Base-by-base conservation (phyloP, 2,113 vertebrate species). In the Numenius arquata region DNA sequence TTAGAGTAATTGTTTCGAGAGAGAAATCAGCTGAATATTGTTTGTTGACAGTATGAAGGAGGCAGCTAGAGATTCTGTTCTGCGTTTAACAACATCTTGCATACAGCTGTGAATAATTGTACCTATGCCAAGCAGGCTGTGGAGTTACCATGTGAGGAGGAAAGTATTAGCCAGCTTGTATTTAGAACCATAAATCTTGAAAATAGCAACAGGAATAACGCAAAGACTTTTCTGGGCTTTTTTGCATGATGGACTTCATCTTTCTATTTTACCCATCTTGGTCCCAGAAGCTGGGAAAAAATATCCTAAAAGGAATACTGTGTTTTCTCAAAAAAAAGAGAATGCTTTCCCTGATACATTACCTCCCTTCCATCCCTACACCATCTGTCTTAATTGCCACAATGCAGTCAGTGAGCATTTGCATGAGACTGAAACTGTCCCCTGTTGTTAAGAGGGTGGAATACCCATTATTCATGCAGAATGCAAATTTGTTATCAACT, bases 31-130 rank as follows among this genome's bases (percentile, higher is more conserved):
- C 62, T 93, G 70, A 95, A 67, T 89, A 96, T 92, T 93, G 8
- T 89, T 87, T 92, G 65, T 74, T 95, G 90, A 89, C 40, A 73
- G 20, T 88, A 83, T 67, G 61, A 32, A 91, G 59, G 74, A 90
- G n/a, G 58, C 63, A 97, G 83, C 34, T 85, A 85, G 59, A 90
- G 61, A 89, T 88, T 40, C 30, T 91, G 66, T 91, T 95, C 77
- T 94, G 50, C 81, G 78, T 95, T 96, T 95, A 97, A 76, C 82
- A 88, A 30, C 73, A 89, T 88, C 92, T 95, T 97, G 77, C 47
- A 88, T 93, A 89, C 92, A 97, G 89, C 97, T 98, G 95, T 93
- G 91, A 90, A 80, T 76, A 88, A 95, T 74, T 96, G 77, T 89
- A 80, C 14, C 17, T 23, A 45, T 79, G 94, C 94, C 96, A 98